Percentiles rank a stretch among this genome's conserved stretches.
Evolutionary conservation across 2,888 invertebrate species (phyloP).

Genomic region (Chydorus sphaericus): DNA sequence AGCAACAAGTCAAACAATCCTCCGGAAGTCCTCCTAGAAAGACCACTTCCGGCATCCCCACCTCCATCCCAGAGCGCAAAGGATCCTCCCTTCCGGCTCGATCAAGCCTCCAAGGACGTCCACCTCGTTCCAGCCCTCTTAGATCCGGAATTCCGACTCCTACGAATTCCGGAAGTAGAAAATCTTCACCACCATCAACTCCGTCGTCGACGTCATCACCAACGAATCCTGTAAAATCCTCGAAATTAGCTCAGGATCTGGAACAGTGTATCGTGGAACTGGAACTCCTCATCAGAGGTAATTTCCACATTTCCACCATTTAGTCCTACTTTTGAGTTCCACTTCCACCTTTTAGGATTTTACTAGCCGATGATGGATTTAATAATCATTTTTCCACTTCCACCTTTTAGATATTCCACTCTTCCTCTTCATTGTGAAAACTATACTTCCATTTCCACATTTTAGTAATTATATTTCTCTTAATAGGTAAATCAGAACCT

Average conservation of each 20-base stretch:
- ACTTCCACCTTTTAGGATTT: no score
- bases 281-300: conserved; percentile 3
- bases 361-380: no score
- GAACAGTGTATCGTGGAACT: conserved; percentile 10
- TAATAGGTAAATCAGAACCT: no score
- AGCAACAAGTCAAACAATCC: conserved; percentile 48
- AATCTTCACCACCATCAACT: neutral
- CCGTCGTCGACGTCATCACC: neutral
- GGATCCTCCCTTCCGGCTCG: neutral
- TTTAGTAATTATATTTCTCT: no score
- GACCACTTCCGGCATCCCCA: neutral
- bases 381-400: no score
- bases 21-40: neutral
- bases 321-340: no score
- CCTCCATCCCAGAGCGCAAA: neutral
- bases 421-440: no score
- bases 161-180: neutral
- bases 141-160: no score
- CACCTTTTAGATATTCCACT: no score
- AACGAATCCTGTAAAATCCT: no score
- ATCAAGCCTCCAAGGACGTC: neutral
- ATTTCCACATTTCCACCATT: no score
- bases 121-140: neutral
- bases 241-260: conserved; percentile 2
- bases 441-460: no score